A percentile compares a stretch with the other conserved stretches of the same genome.
Conservation (phyloP, 2,113 vertebrate species). For the Callocephalon fimbriatum region DNA sequence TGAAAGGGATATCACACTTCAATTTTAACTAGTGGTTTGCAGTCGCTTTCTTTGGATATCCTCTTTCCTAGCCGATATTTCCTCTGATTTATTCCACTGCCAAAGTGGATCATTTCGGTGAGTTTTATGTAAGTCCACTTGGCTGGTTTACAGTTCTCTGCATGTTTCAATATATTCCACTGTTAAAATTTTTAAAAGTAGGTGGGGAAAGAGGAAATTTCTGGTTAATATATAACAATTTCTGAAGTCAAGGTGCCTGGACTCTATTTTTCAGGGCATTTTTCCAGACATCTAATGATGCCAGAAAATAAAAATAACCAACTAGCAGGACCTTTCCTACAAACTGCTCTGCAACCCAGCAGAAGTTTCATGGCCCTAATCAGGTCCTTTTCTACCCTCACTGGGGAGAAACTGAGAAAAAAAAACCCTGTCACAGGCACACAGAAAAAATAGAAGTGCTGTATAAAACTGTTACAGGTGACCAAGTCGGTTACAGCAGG, state of each 20-base stretch:
- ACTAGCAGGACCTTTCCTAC: background rate
- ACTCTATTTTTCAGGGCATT: slow-evolving; percentile 52
- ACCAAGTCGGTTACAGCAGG: background rate
- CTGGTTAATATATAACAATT: slow-evolving; percentile 57
- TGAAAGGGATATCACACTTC: slow-evolving; percentile 1
- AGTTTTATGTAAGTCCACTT: slow-evolving; percentile 36
- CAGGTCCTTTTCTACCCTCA: background rate
- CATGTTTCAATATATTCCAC: slow-evolving; percentile 60
- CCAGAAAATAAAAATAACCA: slow-evolving; percentile 64
- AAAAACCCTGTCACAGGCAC: background rate
- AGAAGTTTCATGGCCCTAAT: background rate
- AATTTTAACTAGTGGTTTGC: background rate
- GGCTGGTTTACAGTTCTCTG: slow-evolving; percentile 3
- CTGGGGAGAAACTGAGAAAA: background rate
- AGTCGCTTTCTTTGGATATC: slow-evolving; percentile 14
- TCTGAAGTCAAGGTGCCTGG: slow-evolving; percentile 39
- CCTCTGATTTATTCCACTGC: slow-evolving; percentile 4
- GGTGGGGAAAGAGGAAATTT: slow-evolving; percentile 66
- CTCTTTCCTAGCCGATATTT: slow-evolving; percentile 26
- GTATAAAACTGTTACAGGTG: background rate
- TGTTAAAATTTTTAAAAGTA: slow-evolving; percentile 65
- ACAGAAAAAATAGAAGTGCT: background rate
- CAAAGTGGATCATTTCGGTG: slow-evolving; percentile 10
- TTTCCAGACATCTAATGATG: slow-evolving; percentile 43
- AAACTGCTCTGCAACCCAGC: background rate